Evolutionary conservation across 2,113 vertebrate genomes (phyloP).

Genomic region (Nestor notabilis): DNA sequence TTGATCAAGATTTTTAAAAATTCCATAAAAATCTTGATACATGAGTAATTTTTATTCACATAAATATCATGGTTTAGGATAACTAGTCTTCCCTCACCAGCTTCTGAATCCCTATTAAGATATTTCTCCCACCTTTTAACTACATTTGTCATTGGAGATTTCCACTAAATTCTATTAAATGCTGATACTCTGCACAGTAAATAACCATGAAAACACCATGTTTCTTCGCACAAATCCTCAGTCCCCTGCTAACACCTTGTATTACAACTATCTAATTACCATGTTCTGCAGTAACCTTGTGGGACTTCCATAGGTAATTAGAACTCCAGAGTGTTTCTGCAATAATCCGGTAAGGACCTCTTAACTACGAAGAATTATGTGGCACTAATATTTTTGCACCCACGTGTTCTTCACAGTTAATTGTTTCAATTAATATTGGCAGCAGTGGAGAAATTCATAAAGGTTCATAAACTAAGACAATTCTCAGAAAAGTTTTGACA

Average conservation of each 20-base stretch:
- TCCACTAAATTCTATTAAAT: conserved; percentile 67
- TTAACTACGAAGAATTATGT: conserved; percentile 78
- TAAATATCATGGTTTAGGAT: background rate
- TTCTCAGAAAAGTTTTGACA: background rate
- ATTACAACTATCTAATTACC: conserved; percentile 77
- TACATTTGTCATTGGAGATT: conserved; percentile 35
- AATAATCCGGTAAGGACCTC: conserved; percentile 76
- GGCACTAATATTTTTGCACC: conserved; percentile 66
- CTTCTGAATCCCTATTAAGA: background rate
- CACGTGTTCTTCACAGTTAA: conserved; percentile 68
- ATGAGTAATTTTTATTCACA: background rate
- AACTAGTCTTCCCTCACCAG: background rate
- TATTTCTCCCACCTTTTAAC: background rate
- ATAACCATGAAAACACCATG: conserved; percentile 70
- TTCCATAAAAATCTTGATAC: background rate
- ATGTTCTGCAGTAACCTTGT: conserved; percentile 70
- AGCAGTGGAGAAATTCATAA: conserved; percentile 33
- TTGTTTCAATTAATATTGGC: conserved; percentile 80
- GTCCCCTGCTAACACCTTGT: conserved; percentile 71
- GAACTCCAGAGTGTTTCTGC: conserved; percentile 72
- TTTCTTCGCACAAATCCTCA: conserved; percentile 75
- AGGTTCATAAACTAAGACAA: background rate
- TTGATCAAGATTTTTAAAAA: background rate
- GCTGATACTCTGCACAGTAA: conserved; percentile 65
- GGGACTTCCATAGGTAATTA: conserved; percentile 80